Percentiles rank a stretch among this genome's conserved stretches.
Conservation (phyloP, 2,888 invertebrate species). For the Microctonus brassicae region DNA sequence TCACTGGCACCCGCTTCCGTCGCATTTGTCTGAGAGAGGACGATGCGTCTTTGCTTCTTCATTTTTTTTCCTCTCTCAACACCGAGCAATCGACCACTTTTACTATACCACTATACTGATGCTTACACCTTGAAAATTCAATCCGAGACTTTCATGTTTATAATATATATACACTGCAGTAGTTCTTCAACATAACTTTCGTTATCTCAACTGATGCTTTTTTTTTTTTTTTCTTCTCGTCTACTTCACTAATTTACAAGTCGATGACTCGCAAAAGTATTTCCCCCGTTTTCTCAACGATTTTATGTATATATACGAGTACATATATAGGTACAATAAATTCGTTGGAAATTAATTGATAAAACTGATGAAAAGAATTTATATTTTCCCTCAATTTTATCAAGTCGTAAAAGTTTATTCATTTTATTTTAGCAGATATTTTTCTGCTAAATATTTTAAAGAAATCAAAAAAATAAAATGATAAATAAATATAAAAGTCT, state of each 20-base stretch:
- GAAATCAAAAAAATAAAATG: background rate
- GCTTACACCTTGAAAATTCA: conserved; percentile 3
- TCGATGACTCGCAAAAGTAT: conserved; percentile 39
- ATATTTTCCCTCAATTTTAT: background rate
- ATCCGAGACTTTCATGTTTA: conserved; percentile 12
- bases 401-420: background rate
- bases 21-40: background rate
- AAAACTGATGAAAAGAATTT: conserved; percentile 3
- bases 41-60: background rate
- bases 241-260: conserved; percentile 40
- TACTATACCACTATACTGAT: background rate
- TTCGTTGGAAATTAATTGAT: background rate
- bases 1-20: conserved; percentile 21
- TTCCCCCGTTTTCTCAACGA: conserved; percentile 15
- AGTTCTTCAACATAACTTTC: conserved; percentile 15
- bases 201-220: background rate
- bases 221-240: background rate
- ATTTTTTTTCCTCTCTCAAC: background rate
- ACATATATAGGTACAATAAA: background rate
- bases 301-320: background rate
- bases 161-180: background rate
- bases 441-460: background rate
- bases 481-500: background rate
- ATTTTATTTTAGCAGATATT: background rate
- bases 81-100: background rate